Evolutionary conservation across 2,113 vertebrate species (phyloP).

Genomic region (Myiopsitta monachus): DNA sequence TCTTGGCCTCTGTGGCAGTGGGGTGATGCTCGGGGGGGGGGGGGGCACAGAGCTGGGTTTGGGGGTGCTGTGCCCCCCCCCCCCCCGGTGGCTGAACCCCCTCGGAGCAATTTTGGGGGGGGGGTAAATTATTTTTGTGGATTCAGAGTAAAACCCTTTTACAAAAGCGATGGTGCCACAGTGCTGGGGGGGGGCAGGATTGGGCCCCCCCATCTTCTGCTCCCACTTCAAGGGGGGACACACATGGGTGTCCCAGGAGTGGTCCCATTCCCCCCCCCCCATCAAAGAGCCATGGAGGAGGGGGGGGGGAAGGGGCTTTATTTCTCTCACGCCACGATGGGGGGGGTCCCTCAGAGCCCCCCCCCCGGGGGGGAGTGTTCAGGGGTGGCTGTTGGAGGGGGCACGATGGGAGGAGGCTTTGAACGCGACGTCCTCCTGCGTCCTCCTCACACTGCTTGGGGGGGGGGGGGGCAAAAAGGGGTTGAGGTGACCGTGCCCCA

Average conservation of each 20-base stretch:
- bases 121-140: not conserved
- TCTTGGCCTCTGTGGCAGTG: not conserved
- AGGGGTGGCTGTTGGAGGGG: not conserved
- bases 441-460: not conserved
- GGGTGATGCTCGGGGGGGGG: not conserved
- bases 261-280: not conserved
- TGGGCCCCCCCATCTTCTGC: fast-evolving
- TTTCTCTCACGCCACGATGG: too few species aligned
- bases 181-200: not conserved
- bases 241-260: fast-evolving
- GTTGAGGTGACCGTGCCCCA: too few species aligned
- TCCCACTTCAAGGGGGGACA: not conserved
- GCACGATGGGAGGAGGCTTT: conserved; percentile 27
- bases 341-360: too few species aligned
- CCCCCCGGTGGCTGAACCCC: too few species aligned
- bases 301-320: not conserved
- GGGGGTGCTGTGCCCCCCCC: not conserved
- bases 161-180: not conserved
- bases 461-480: too few species aligned
- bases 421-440: conserved; percentile 47
- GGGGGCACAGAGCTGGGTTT: fast-evolving
- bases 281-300: not conserved
- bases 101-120: too few species aligned
- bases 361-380: too few species aligned
- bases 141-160: conserved; percentile 25